Base-by-base conservation (phyloP, 2,797 vertebrate genomes). In the Stomatorhinus walkeri region DNA sequence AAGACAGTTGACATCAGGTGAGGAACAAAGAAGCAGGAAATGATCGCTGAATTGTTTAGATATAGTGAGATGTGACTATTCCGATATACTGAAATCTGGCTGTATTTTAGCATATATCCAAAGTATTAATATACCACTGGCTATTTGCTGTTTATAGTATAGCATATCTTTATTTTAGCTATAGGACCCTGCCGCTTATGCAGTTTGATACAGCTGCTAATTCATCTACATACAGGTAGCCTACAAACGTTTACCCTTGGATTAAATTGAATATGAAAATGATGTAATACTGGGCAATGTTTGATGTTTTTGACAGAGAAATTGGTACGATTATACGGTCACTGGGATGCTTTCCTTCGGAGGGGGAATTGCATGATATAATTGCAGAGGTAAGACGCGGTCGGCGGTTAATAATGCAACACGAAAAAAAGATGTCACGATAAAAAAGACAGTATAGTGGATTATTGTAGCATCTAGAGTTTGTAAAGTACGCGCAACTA, bases 1-100 rank as follows among this genome's bases (percentile, higher is more conserved):
- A 95, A 96, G 92, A 97, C 96, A 12, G 97, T 98, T 92, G 97
- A 99, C 92, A 96, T 97, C 92, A 95, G 98, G 98, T 99, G 94
- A 95, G 95, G 90, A 92, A 61, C 81, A 49, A 36, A 87, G 6
- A 87, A 43, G 10, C 28, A 54, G 64, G 24, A 6, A 36, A 72
- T 72, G 4, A 72, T 72, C 1, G 59, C 32, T 72, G 32, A 72
- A 72, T 72, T 16, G 28, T 32, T 72, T 72, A 12, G 1, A 36
- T 72, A 72, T 81, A 81, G 40, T 81, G 76, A 43, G 12, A 43
- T 9, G 6, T 81, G 22, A 79, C 14, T 79, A 43, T 14, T 40
- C 14, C 14, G 3, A 79, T 79, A 79, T 79, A 79, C 32, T 79
- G 36, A 43, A 43, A 79, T 36, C 16, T 79, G 19, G 16, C 16